Conservation (phyloP, 2,113 vertebrate species). For the Echinops telfairi region DNA sequence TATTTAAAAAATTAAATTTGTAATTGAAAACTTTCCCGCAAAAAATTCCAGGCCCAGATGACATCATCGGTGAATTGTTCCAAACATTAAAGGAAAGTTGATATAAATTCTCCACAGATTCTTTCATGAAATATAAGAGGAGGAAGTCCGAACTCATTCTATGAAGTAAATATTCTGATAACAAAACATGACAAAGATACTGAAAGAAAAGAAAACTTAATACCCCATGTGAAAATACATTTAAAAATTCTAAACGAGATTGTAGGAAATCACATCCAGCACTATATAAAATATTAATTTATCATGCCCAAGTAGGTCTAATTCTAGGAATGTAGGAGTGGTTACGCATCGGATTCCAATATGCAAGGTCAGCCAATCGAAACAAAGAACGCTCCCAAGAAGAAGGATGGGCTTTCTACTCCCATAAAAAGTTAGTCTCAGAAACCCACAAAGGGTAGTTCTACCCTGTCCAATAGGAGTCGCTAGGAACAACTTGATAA, state of each 20-base stretch:
- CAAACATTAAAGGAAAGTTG: conserved; percentile 51
- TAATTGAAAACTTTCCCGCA: not conserved
- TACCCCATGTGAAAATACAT: conserved; percentile 15
- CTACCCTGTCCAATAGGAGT: no score
- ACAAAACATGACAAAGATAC: not conserved
- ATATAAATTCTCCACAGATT: conserved; percentile 30
- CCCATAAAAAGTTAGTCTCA: no score
- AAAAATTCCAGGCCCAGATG: not conserved
- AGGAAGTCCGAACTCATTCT: not conserved
- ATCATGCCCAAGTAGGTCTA: not conserved
- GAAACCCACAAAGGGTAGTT: no score
- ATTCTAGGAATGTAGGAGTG: not conserved
- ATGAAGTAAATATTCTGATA: not conserved
- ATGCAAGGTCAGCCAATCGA: no score
- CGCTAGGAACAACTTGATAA: no score
- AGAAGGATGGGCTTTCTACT: no score
- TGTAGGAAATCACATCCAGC: conserved; percentile 8
- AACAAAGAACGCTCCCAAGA: no score
- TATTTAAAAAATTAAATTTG: conserved; percentile 6
- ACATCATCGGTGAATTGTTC: conserved; percentile 19
- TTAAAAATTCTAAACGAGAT: conserved; percentile 30
- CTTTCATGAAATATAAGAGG: not conserved
- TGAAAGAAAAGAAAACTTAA: conserved; percentile 1
- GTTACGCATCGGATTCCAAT: no score
- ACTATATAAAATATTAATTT: not conserved